Conservation (phyloP, 2,113 vertebrate species). For the Scytalopus superciliaris region DNA sequence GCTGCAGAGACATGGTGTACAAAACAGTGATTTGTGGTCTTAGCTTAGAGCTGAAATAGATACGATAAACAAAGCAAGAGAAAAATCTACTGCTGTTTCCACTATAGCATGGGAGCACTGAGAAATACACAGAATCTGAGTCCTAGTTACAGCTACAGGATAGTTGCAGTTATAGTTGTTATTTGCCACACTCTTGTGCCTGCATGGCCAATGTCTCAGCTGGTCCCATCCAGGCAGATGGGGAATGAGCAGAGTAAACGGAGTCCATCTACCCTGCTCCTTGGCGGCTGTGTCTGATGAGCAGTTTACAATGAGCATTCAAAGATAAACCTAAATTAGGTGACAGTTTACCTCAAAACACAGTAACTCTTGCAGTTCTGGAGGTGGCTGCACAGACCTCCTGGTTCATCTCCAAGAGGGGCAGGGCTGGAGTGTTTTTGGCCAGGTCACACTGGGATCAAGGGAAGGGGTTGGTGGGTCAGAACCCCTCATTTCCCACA, state of each 20-base stretch:
- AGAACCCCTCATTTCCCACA: not conserved
- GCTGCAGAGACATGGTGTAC: not conserved
- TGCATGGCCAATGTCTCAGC: not conserved
- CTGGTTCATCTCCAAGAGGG: not conserved
- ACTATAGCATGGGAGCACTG: not conserved
- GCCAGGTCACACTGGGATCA: not conserved
- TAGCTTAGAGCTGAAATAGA: constrained; percentile 1
- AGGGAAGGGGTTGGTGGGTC: not conserved
- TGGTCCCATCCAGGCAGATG: not conserved
- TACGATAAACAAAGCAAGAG: not conserved
- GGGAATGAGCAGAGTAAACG: not conserved
- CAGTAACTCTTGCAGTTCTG: not conserved
- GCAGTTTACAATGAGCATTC: not conserved
- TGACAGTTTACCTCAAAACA: not conserved
- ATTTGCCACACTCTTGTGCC: not conserved
- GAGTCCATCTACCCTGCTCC: not conserved
- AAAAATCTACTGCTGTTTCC: not conserved
- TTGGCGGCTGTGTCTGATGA: not conserved
- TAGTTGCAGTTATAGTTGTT: not conserved
- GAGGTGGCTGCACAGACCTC: not conserved
- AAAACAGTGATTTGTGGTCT: constrained; percentile 3
- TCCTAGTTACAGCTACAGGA: not conserved
- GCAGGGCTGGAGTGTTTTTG: not conserved
- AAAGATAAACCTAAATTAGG: not conserved
- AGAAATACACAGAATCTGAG: not conserved